Conservation (phyloP, 2,113 vertebrate species). For the Physeter macrocephalus region DNA sequence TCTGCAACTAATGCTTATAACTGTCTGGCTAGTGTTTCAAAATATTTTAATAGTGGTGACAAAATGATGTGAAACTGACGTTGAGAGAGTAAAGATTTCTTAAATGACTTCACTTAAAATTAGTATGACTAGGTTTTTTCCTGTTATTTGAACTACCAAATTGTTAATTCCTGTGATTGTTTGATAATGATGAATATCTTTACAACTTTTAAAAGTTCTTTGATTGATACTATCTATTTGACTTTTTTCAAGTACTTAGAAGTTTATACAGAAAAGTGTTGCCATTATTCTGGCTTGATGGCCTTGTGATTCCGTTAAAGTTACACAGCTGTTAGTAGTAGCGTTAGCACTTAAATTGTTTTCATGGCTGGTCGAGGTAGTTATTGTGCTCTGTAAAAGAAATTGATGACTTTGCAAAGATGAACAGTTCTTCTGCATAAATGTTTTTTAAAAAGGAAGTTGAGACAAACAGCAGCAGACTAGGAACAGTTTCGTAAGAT, state of each 20-base stretch:
- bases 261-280: background rate
- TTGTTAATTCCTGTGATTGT: background rate
- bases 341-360: background rate
- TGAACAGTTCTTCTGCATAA: background rate
- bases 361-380: background rate
- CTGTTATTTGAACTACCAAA: background rate
- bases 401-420: background rate
- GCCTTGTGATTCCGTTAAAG: background rate
- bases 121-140: background rate
- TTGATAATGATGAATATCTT: background rate
- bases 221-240: background rate
- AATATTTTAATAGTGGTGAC: background rate
- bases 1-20: background rate
- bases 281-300: background rate
- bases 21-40: background rate
- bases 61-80: background rate
- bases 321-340: background rate
- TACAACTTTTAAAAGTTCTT: background rate
- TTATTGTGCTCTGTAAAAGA: background rate
- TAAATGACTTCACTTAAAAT: background rate
- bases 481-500: background rate
- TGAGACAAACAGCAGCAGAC: background rate
- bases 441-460: background rate
- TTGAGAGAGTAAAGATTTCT: background rate
- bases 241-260: slow-evolving; percentile 1